These are phyloP conservation scores for Archaeoteleia sp. DNA, from an alignment of 2,888 invertebrate species.

Conservation along the genomic window DNA sequence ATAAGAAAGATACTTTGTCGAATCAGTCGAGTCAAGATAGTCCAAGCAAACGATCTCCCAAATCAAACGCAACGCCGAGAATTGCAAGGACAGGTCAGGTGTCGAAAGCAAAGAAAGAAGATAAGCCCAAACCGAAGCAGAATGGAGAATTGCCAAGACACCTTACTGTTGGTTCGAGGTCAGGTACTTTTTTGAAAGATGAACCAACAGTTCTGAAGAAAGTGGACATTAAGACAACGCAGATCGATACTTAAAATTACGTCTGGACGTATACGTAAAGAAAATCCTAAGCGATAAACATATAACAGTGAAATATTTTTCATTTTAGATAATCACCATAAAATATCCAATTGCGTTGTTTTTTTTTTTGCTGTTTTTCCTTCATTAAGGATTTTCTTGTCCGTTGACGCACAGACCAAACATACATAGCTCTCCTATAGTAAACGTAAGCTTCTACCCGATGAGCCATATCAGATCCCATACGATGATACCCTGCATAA, in stretches of 20 bases:
- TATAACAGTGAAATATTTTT: too few relatives aligned
- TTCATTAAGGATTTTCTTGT: too few relatives aligned
- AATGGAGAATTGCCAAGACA: conserved; percentile 67
- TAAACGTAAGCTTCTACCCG: too few relatives aligned
- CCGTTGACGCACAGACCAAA: too few relatives aligned
- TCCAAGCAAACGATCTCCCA: conserved; percentile 68
- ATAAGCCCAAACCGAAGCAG: conserved; percentile 63
- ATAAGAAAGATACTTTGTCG: conserved; percentile 61
- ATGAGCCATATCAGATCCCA: too few relatives aligned
- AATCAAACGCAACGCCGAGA: conserved; percentile 61
- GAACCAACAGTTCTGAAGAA: conserved; percentile 81
- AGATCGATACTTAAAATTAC: conserved; percentile 65
- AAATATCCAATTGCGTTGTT: too few relatives aligned
- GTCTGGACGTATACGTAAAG: not conserved
- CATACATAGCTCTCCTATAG: too few relatives aligned
- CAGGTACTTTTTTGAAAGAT: conserved; percentile 85
- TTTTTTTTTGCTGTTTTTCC: too few relatives aligned
- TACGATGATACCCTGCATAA: too few relatives aligned
- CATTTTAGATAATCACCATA: too few relatives aligned
- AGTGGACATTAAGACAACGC: conserved; percentile 69
- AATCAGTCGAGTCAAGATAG: conserved; percentile 67
- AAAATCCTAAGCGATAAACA: too few relatives aligned
- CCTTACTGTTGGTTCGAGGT: conserved; percentile 77
- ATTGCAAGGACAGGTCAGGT: conserved; percentile 48
- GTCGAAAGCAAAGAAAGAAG: conserved; percentile 61